These are phyloP conservation scores for Clarias platycephalus DNA, from an alignment of 2,797 vertebrate species.

Conservation along the genomic window DNA sequence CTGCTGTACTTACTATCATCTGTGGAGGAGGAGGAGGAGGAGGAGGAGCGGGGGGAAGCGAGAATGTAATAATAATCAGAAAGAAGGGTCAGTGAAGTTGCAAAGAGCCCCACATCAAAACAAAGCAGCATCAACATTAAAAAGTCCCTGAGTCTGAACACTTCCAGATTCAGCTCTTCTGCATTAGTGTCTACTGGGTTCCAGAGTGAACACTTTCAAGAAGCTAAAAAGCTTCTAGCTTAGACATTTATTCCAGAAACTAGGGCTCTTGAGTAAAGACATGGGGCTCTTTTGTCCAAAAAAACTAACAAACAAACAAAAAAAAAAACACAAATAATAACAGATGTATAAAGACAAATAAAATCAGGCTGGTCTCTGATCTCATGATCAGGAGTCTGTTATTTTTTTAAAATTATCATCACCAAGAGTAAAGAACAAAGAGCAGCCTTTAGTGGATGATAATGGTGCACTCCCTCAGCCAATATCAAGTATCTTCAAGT, in stretches of 20 bases:
- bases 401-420: neutral
- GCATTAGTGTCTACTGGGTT: constrained; percentile 41
- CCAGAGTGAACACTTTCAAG: constrained; percentile 31
- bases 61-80: constrained; percentile 89
- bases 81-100: constrained; percentile 85
- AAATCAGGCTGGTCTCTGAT: constrained; percentile 60
- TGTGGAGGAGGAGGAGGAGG: constrained; percentile 82
- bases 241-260: constrained; percentile 13
- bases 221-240: constrained; percentile 23
- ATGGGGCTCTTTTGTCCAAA: constrained; percentile 79
- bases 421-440: constrained; percentile 50
- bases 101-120: constrained; percentile 82
- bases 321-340: constrained; percentile 67
- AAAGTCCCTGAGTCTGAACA: constrained; percentile 39
- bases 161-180: constrained; percentile 36
- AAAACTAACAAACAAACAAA: constrained; percentile 62
- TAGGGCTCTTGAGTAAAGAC: constrained; percentile 61
- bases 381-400: constrained; percentile 34
- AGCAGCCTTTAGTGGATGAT: constrained; percentile 77
- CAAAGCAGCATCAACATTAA: constrained; percentile 60
- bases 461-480: constrained; percentile 75
- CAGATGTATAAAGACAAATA: constrained; percentile 59
- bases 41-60: constrained; percentile 79
- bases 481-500: constrained; percentile 24
- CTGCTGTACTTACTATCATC: constrained; percentile 99